Conservation (phyloP, 2,797 vertebrate genomes). For the Hapalemur alaotrensis region DNA sequence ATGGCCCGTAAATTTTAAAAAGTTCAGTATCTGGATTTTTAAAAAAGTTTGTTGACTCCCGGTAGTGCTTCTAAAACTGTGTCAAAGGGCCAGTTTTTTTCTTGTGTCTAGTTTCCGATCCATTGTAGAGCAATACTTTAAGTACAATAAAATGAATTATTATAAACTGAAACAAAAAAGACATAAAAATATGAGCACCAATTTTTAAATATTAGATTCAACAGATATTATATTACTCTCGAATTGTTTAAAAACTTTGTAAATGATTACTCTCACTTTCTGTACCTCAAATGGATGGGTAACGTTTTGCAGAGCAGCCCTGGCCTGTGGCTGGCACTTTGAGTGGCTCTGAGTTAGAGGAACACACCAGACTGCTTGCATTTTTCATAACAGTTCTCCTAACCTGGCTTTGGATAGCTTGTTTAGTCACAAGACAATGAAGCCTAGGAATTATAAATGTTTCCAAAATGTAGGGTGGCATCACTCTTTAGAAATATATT, state of each 20-base stretch:
- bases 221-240: background rate
- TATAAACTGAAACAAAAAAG: background rate
- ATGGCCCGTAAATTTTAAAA: background rate
- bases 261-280: background rate
- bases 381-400: background rate
- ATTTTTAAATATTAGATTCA: background rate
- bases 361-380: accelerated
- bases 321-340: too few relatives aligned
- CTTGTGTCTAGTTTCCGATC: slow-evolving; percentile 3
- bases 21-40: background rate
- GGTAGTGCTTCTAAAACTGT: background rate
- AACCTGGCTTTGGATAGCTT: background rate
- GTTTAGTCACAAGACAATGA: background rate
- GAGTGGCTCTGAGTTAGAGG: background rate
- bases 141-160: background rate
- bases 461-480: background rate
- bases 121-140: background rate
- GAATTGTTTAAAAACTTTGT: background rate
- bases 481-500: background rate
- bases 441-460: background rate
- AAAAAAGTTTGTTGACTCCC: background rate
- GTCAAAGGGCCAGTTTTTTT: background rate
- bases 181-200: background rate
- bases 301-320: too few relatives aligned
- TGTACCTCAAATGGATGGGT: accelerated